A percentile compares a stretch with the other conserved stretches of the same genome.
Conservation (phyloP, 2,888 invertebrate species). For the Apotomis betuletana region DNA sequence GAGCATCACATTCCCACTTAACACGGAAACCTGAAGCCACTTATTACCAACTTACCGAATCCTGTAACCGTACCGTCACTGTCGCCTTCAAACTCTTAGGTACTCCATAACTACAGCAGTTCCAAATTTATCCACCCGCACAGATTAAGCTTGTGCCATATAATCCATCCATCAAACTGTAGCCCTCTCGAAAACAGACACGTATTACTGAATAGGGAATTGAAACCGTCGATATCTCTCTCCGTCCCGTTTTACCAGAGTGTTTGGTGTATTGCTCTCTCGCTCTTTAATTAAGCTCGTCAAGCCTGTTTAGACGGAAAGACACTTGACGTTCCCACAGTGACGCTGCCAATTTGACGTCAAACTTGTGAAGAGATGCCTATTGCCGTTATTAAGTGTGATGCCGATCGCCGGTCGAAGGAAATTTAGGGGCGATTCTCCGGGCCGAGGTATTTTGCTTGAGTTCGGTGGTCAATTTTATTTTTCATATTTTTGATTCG, state of each 20-base stretch:
- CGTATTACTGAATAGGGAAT: conserved; percentile 41
- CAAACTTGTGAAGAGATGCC: conserved; percentile 60
- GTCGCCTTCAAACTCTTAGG: not conserved
- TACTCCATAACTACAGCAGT: not conserved
- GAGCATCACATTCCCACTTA: conserved; percentile 23
- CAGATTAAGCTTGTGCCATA: conserved; percentile 32
- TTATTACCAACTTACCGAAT: conserved; percentile 2
- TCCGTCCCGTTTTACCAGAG: conserved; percentile 44
- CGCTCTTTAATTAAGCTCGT: conserved; percentile 62
- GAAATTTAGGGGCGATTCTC: too few species aligned
- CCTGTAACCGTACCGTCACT: conserved; percentile 2
- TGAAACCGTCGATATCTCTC: conserved; percentile 25
- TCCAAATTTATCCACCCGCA: conserved; percentile 26
- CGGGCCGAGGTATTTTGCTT: too few species aligned
- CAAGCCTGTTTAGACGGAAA: conserved; percentile 66
- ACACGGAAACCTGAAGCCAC: conserved; percentile 5
- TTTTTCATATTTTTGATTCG: too few species aligned
- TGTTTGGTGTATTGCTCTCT: conserved; percentile 44
- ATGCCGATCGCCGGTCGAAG: conserved; percentile 6
- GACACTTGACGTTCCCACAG: conserved; percentile 69
- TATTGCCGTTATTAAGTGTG: conserved; percentile 46
- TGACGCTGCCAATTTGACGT: conserved; percentile 73
- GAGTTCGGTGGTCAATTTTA: too few species aligned
- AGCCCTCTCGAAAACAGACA: conserved; percentile 39
- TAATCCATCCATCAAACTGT: conserved; percentile 37